phyloP scores from a whole-genome alignment of 2,888 invertebrate genomes.

The Callinectes sapidus region DNA sequence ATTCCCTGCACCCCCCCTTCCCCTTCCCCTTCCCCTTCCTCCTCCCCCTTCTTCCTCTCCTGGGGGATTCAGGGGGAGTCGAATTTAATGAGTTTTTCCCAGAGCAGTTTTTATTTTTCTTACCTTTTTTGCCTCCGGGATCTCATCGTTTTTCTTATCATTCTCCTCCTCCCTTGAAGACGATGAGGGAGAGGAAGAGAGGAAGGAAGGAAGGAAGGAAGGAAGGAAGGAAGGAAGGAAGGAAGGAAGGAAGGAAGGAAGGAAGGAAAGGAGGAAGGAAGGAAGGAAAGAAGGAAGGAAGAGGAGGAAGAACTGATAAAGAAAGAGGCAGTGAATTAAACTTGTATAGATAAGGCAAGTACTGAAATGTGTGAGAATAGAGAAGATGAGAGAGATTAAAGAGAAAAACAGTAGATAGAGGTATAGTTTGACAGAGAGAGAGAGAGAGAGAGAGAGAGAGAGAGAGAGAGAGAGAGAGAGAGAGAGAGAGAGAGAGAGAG shows the following conservation, averaged over 20 bases:
- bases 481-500: background rate
- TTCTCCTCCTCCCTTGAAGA: background rate
- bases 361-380: background rate
- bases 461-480: background rate
- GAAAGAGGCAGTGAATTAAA: background rate
- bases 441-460: background rate
- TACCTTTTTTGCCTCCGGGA: background rate
- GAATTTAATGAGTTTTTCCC: slow-evolving; percentile 37
- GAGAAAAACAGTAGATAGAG: background rate
- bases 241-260: background rate
- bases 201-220: slow-evolving; percentile 1
- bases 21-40: background rate
- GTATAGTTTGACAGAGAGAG: background rate
- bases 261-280: background rate
- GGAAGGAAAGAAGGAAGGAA: background rate
- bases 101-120: slow-evolving; percentile 12
- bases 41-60: background rate
- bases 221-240: background rate
- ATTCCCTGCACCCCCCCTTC: background rate
- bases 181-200: background rate
- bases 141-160: background rate
- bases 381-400: background rate
- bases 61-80: background rate
- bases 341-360: too few species aligned
- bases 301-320: background rate